These are phyloP conservation scores for Melanogrammus aeglefinus DNA, from an alignment of 2,797 vertebrate genomes.

Conservation along the genomic window DNA sequence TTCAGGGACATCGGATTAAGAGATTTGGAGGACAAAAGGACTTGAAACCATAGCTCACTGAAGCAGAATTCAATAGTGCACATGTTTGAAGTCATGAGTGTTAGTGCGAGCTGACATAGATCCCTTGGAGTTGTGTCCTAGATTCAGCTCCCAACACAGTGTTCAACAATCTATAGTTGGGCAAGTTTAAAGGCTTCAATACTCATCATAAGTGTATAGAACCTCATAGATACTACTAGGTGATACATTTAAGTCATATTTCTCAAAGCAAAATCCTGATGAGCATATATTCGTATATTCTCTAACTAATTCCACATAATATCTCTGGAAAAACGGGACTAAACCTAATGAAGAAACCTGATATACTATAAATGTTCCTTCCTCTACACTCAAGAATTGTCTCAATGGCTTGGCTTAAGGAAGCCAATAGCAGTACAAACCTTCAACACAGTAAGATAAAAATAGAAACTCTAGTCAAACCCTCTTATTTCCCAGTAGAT, in stretches of 20 bases:
- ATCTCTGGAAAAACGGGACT: background rate
- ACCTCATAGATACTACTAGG: background rate
- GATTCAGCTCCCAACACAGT: background rate
- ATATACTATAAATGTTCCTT: background rate
- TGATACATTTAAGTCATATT: background rate
- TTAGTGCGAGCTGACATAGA: background rate
- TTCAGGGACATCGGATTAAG: conserved; percentile 61
- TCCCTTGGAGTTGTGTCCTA: background rate
- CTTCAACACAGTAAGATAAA: background rate
- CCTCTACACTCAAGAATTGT: background rate
- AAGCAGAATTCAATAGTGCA: conserved; percentile 51
- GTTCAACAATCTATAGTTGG: background rate
- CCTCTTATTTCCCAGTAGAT: background rate
- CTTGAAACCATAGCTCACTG: conserved; percentile 56
- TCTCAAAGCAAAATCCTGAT: background rate
- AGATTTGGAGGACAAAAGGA: conserved; percentile 66
- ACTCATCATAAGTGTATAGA: background rate
- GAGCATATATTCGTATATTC: background rate
- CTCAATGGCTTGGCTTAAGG: background rate
- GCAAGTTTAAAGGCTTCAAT: background rate
- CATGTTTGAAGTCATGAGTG: conserved; percentile 43
- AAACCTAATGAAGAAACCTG: background rate
- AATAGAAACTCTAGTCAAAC: background rate
- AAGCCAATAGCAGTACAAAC: background rate
- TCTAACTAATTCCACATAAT: background rate